Percentiles rank a stretch among this genome's conserved stretches.
These are phyloP conservation scores for Lysandra coridon DNA, from an alignment of 2,888 invertebrate genomes.

Conservation along the genomic window DNA sequence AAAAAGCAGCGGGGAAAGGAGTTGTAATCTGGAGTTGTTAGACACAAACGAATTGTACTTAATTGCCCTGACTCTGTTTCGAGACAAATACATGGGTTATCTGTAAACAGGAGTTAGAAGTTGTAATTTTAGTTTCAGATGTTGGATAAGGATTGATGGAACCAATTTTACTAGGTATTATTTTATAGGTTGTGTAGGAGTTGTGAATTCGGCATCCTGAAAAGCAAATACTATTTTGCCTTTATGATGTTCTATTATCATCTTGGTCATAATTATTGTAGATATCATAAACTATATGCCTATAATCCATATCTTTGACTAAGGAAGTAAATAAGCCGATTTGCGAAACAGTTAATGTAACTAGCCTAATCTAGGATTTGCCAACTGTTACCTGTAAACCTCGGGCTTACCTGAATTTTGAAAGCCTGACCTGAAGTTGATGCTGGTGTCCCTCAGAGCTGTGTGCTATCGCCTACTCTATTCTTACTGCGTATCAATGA, in stretches of 20 bases:
- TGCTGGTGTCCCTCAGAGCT: too few relatives aligned
- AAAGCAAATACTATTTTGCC: not conserved
- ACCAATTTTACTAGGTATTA: too few relatives aligned
- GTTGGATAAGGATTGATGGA: too few relatives aligned
- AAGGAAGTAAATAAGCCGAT: conserved; percentile 11
- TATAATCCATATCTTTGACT: not conserved
- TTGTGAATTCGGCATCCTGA: not conserved
- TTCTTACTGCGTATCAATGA: too few relatives aligned
- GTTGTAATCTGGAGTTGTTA: not conserved
- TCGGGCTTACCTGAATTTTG: conserved; percentile 24
- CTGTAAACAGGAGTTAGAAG: not conserved
- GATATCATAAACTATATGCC: not conserved
- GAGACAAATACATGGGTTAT: not conserved
- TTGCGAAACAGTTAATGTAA: conserved; percentile 33
- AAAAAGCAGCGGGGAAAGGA: conserved; percentile 43
- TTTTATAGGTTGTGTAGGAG: too few relatives aligned
- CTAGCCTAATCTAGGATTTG: conserved; percentile 24
- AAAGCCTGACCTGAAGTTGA: conserved; percentile 20
- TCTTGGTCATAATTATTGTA: not conserved
- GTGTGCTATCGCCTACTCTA: too few relatives aligned
- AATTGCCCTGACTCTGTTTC: not conserved
- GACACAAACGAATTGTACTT: not conserved
- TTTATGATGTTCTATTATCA: not conserved
- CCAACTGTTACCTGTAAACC: conserved; percentile 5
- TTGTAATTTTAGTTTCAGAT: not conserved